Evolutionary conservation across 1,140 invertebrate genomes (phyloP), one percentile per base, ranked within the genome.

Genomic region (Fragariocoptes setiger): DNA sequence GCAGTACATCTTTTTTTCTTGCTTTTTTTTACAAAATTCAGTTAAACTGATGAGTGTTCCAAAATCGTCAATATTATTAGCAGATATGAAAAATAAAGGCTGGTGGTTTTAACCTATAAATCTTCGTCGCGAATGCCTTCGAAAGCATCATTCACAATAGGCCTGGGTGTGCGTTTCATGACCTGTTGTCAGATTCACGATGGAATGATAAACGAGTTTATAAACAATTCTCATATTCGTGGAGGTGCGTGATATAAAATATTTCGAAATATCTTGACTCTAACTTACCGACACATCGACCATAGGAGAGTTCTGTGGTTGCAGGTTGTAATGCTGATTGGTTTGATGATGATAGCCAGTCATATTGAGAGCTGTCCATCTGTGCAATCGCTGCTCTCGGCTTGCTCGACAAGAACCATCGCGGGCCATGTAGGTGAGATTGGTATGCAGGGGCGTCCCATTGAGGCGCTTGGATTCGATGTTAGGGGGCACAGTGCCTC

Each of bases 121-220:
- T 83, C 78, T 49, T 83, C 78, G 55, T 83, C 78, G 5, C 76
- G 76, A 48, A 83, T 83, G 21, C 72, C 75, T 56, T 76, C 73
- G 58, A 83, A 85, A 31, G 76, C 77, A 58, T 76, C 72, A 57
- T 83, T 85, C 53, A 79, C 74, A 21, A 76, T 65, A 39, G 69
- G 66, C 19, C 52, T 49, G 21, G 49, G 37, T 35, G 42, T 20
- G 19, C 39, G 42, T 21, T 38, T 50, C 54, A 60, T 21, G 56
- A 49, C 56, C 54, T 42, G 51, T 51, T 50, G 49, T 19, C 47
- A 42, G 25, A 49, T 47, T 12, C 25, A 19, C 21, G 20, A 31
- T 15, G 41, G 15, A 20, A 15, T 37, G 12, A 47, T 2, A 39
- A 14, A 46, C 19, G 35, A 19, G 18, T 39, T 14, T 35, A 19